Conservation (phyloP, 1,140 invertebrate genomes). For the Ditylenchus dipsaci region DNA sequence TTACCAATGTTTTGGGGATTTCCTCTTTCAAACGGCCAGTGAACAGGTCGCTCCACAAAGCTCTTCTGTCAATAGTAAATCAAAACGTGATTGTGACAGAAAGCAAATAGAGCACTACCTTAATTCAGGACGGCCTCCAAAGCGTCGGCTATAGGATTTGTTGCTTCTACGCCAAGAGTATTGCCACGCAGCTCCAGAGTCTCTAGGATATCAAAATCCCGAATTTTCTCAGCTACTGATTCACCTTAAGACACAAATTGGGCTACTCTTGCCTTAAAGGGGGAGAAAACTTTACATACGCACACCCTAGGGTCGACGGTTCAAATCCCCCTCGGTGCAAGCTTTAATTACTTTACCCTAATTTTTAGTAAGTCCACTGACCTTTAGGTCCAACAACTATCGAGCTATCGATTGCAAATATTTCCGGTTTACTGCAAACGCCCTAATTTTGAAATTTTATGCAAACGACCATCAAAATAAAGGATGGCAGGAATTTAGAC, state of each 20-base stretch:
- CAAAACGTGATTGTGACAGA: too few species aligned
- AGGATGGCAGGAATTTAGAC: too few species aligned
- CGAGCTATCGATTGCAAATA: too few species aligned
- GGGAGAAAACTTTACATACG: too few species aligned
- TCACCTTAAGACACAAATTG: constrained; percentile 28
- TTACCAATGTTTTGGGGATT: constrained; percentile 81
- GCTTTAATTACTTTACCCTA: background rate
- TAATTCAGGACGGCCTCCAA: constrained; percentile 32
- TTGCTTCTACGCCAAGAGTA: constrained; percentile 45
- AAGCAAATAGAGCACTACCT: too few species aligned
- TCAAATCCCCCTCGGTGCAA: too few species aligned
- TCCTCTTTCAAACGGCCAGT: constrained; percentile 86
- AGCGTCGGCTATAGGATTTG: constrained; percentile 45
- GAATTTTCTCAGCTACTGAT: constrained; percentile 30
- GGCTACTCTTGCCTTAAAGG: background rate
- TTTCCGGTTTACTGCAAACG: too few species aligned
- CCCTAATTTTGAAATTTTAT: too few species aligned
- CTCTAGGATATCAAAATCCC: constrained; percentile 9
- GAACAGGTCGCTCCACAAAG: constrained; percentile 87
- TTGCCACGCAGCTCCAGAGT: constrained; percentile 46
- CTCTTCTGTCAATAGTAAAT: constrained; percentile 19
- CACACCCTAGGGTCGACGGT: too few species aligned
- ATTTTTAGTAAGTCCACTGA: too few species aligned
- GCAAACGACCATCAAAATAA: too few species aligned
- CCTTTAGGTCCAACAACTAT: too few species aligned